These are phyloP conservation scores for Isoperla grammatica DNA, from an alignment of 2,888 invertebrate species.

Conservation along the genomic window DNA sequence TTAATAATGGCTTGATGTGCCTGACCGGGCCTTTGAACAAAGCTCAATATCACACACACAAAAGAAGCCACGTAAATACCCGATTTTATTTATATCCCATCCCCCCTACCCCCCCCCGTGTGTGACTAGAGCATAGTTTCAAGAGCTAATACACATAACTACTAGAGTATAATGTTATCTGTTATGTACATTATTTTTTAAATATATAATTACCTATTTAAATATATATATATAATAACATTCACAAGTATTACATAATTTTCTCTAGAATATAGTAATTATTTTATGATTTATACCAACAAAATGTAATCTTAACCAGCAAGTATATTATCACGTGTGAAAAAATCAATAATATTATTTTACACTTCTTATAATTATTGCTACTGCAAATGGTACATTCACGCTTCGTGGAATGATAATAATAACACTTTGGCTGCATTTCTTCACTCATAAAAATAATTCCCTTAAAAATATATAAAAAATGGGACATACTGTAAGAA, in stretches of 20 bases:
- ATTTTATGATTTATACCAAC: conserved; percentile 2
- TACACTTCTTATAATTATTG: conserved; percentile 28
- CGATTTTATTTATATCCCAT: too few relatives aligned
- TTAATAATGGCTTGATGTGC: too few relatives aligned
- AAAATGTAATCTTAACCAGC: conserved; percentile 26
- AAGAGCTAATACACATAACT: conserved; percentile 20
- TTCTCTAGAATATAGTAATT: conserved; percentile 25
- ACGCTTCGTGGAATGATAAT: conserved; percentile 23
- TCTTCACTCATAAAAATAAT: conserved; percentile 5
- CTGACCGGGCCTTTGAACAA: too few relatives aligned
- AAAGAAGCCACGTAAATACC: conserved; percentile 24
- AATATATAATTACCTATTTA: conserved; percentile 15
- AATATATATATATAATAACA: conserved; percentile 26
- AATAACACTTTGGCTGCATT: conserved; percentile 16
- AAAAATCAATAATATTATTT: conserved; percentile 25
- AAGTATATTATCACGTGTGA: conserved; percentile 28
- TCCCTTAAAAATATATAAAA: not conserved
- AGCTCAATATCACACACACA: conserved; percentile 12
- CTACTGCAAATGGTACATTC: conserved; percentile 31
- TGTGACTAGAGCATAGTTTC: conserved; percentile 5
- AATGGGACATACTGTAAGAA: conserved; percentile 1
- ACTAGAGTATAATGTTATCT: conserved; percentile 17
- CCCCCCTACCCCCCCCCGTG: not conserved
- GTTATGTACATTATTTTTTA: conserved; percentile 24
- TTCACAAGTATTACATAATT: conserved; percentile 25